A percentile compares a stretch with the other conserved stretches of the same genome.
Conservation (phyloP, 2,888 invertebrate species). For the Drosophila parthenogenetica region DNA sequence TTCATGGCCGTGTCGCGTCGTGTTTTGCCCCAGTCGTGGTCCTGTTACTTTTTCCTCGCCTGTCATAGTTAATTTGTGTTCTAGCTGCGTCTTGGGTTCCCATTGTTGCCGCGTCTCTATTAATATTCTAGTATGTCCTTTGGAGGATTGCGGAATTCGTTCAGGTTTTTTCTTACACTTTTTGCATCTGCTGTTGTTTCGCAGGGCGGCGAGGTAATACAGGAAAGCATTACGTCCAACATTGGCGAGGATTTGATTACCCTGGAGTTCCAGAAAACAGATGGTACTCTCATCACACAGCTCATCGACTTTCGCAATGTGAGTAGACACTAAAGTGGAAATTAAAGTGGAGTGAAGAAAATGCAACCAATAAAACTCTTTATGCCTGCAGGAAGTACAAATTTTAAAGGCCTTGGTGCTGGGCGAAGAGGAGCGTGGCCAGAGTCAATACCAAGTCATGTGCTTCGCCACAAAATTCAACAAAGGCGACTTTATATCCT, state of each 20-base stretch:
- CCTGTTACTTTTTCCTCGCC: constrained; percentile 32
- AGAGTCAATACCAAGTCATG: constrained; percentile 94
- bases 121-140: constrained; percentile 63
- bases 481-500: constrained; percentile 97
- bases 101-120: constrained; percentile 50
- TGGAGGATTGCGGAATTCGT: constrained; percentile 7
- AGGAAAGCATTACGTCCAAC: constrained; percentile 96
- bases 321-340: constrained; percentile 84
- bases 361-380: not conserved
- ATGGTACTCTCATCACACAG: constrained; percentile 96
- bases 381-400: constrained; percentile 91
- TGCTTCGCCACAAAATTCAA: constrained; percentile 96
- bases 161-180: constrained; percentile 53
- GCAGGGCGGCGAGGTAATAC: constrained; percentile 96
- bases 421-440: constrained; percentile 96
- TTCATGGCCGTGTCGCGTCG: constrained; percentile 65
- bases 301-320: constrained; percentile 97
- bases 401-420: constrained; percentile 94
- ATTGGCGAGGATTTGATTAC: constrained; percentile 95
- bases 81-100: constrained; percentile 44
- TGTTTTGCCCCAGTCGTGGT: not conserved
- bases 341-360: not conserved
- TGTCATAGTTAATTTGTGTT: constrained; percentile 70
- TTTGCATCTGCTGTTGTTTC: constrained; percentile 48
- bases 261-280: constrained; percentile 94